These are phyloP conservation scores for Drosophila seclusa DNA, from an alignment of 2,888 invertebrate species.

Conservation along the genomic window DNA sequence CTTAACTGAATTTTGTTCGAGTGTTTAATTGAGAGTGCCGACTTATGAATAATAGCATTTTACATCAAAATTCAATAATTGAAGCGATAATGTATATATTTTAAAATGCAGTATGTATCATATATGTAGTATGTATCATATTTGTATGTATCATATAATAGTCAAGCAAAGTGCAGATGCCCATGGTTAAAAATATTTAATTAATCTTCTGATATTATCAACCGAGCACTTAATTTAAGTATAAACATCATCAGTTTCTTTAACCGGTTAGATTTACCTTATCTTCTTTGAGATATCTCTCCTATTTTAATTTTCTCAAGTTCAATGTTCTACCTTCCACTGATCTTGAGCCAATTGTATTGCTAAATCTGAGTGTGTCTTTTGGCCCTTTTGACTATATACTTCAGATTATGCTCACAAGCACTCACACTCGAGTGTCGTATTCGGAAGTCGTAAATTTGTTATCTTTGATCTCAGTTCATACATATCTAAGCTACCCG, in stretches of 20 bases:
- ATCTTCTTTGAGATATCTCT: neutral
- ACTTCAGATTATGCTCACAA: neutral
- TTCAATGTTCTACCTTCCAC: neutral
- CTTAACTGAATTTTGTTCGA: neutral
- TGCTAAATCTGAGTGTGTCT: neutral
- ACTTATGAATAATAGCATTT: neutral
- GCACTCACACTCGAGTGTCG: constrained; percentile 11
- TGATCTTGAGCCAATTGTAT: constrained; percentile 1
- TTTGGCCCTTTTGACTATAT: neutral
- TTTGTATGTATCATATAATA: neutral
- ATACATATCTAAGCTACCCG: constrained; percentile 39
- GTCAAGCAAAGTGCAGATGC: neutral
- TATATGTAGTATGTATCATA: neutral
- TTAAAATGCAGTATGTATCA: neutral
- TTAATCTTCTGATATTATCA: neutral
- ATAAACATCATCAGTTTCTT: too few relatives aligned
- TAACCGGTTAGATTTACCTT: rapidly evolving
- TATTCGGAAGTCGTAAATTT: constrained; percentile 33
- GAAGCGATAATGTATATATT: neutral
- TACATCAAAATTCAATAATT: neutral
- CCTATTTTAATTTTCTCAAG: neutral
- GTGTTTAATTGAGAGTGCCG: neutral
- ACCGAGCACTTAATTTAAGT: neutral
- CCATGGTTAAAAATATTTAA: neutral
- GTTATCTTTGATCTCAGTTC: constrained; percentile 34